Base-by-base conservation (phyloP, 1,140 invertebrate species). In the Coboldia fuscipes region DNA sequence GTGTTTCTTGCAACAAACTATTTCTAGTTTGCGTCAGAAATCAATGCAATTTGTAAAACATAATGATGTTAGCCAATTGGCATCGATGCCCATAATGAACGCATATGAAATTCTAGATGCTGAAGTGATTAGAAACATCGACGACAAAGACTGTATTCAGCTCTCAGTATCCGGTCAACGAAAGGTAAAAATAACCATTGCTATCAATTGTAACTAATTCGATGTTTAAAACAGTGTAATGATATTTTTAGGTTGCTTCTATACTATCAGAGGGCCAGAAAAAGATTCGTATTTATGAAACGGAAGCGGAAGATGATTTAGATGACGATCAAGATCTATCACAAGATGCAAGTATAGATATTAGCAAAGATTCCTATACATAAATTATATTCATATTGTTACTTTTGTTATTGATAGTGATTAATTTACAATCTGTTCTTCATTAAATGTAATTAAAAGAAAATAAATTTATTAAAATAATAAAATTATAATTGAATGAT, bases 231-330 rank as follows among this genome's bases (percentile, higher is more conserved):
- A 39, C 15, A 4, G 4, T 13, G n/a, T 15, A 14, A 31, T 30
- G n/a, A 10, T 37, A 39, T 30, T 22, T 18, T 12, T 10, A 42
- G 41, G 39, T 44, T 26, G 75, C 83, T 8, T 80, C 86, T 29
- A 69, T 93, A 35, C 56, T 92, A 9, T 79, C 78, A 13, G 74
- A 80, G 45, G 81, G 69, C 42, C 60, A 62, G 37, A 66, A 79
- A 34, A 82, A 84, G 51, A 75, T 93, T 27, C 62, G 80, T 38
- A 62, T 92, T 22, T 81, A 84, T 46, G 84, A 93, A 52, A 90
- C 89, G 70, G 88, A 93, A 61, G 76, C 73, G 1, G 83, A 88
- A 46, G 80, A 81, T 5, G 88, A 92, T 41, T 85, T 88, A 41
- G 76, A 85, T 20, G 78, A 84, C 33, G 76, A 78, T 22, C 74